Conservation (phyloP, 1,140 invertebrate genomes). For the Nymphalis io region DNA sequence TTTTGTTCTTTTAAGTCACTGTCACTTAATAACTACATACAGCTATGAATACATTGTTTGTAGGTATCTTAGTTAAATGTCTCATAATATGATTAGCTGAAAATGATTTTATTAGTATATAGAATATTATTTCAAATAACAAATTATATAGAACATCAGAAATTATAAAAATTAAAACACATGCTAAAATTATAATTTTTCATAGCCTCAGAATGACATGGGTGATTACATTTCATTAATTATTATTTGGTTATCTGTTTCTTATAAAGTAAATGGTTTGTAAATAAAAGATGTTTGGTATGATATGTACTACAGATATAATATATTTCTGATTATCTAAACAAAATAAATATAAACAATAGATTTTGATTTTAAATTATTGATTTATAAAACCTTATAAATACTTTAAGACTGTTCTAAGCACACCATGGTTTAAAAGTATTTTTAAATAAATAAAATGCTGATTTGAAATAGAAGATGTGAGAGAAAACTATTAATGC, state of each 20-base stretch:
- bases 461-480: background rate
- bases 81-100: no score
- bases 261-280: background rate
- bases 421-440: no score
- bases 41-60: no score
- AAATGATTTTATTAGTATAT: no score
- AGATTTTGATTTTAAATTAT: background rate
- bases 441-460: background rate
- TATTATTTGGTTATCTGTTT: background rate
- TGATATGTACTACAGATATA: conserved; percentile 16
- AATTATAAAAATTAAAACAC: background rate
- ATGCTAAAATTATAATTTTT: background rate
- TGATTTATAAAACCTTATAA: background rate
- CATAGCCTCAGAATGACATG: background rate
- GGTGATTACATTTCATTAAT: background rate
- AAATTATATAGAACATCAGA: background rate
- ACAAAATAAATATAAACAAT: conserved; percentile 9
- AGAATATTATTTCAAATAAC: background rate
- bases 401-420: background rate
- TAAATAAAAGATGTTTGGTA: conserved; percentile 8
- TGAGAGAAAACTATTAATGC: background rate
- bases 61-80: no score
- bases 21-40: no score
- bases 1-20: no score
- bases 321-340: conserved; percentile 13